phyloP scores from a whole-genome alignment of 2,888 invertebrate genomes.

The Acleris cristana region DNA sequence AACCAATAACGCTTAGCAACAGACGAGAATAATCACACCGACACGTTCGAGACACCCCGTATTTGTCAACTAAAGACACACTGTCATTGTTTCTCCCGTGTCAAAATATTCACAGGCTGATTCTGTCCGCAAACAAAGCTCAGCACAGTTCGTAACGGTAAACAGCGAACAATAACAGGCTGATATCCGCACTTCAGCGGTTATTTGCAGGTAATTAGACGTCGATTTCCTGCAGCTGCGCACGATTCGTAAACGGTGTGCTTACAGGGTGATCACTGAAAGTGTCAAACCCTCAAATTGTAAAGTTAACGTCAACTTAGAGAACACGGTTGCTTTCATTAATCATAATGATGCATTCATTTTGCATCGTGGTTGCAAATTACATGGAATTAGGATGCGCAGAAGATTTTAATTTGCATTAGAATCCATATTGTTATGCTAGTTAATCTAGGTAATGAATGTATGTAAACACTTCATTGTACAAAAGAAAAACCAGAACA shows the following conservation, averaged over 20 bases:
- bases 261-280: constrained; percentile 18
- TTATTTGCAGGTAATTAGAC: constrained; percentile 10
- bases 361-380: not conserved
- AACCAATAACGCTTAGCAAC: too few relatives aligned
- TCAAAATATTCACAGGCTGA: constrained; percentile 1
- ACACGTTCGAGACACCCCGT: too few relatives aligned
- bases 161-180: constrained; percentile 30
- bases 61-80: too few relatives aligned
- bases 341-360: not conserved
- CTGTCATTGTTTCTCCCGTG: not conserved
- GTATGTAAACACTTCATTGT: too few relatives aligned
- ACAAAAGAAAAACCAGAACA: too few relatives aligned
- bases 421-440: too few relatives aligned
- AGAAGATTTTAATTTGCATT: too few relatives aligned
- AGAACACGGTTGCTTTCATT: too few relatives aligned
- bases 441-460: too few relatives aligned
- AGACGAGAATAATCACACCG: too few relatives aligned
- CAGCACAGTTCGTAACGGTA: constrained; percentile 18
- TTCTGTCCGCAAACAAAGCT: not conserved
- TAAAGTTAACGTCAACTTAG: too few relatives aligned
- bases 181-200: constrained; percentile 27
- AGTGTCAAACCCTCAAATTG: not conserved
- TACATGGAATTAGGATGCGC: not conserved
- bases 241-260: constrained; percentile 9
- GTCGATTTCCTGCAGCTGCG: constrained; percentile 36